Evolutionary conservation across 2,113 vertebrate species (phyloP), one percentile per base, ranked within the genome.

Genomic region (Erythrocercus mccallii): DNA sequence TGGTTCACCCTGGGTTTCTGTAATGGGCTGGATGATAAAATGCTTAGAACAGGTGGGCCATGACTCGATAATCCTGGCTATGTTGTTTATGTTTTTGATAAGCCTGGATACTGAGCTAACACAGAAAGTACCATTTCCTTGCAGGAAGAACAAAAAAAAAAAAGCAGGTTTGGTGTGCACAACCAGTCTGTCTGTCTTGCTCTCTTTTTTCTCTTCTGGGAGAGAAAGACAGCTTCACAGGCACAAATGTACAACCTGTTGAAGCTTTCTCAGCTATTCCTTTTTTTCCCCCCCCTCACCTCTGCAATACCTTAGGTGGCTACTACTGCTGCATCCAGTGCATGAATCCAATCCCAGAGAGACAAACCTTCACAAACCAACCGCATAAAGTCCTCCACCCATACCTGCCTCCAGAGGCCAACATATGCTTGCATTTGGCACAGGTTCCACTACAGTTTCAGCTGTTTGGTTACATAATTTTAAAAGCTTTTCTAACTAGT

Each of bases 21-120:
- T 38, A 71, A 66, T 8, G 33, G 28, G 19, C 9, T 48, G 31
- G 19, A 70, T 33, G 47, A 71, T 13, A 6, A 86, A 80, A 19
- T 35, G 16, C 84, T 60, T 53, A 33, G 5, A 62, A 24, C 8
- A 50, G 72, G 19, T 0, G 0, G 31, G 37, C 17, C 5, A 4
- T 42, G 44, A 83, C 38, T 83, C 0, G 0, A 13, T 51, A 77
- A 71, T 21, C 20, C 37, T 70, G 33, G 22, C 30, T 51, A 5
- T 22, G 37, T 24, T 61, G 15, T 13, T 22, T 44, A 17, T 37
- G n/a, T 24, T 81, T 57, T 38, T 85, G 62, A 56, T 78, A 73
- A 65, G 20, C 30, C 44, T 68, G 48, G 72, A 80, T 23, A 72
- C 54, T 56, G 57, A 79, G 62, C 30, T 62, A 74, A 66, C 20